phyloP scores from a whole-genome alignment of 2,888 invertebrate genomes.

The Tortrix viridana region DNA sequence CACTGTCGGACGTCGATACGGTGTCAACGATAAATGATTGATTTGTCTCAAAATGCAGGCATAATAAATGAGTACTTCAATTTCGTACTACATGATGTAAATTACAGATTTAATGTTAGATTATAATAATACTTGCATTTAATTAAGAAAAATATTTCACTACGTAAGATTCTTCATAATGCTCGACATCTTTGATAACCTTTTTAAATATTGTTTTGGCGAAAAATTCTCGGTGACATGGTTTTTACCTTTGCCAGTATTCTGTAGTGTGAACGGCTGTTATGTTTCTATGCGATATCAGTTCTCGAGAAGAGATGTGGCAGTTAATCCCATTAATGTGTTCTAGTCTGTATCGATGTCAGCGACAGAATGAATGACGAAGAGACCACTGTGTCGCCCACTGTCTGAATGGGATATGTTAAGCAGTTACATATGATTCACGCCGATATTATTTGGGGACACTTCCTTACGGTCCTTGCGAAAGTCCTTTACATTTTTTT shows the following conservation, averaged over 20 bases:
- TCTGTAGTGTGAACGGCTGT: slow-evolving; percentile 60
- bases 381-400: slow-evolving; percentile 37
- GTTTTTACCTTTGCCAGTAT: slow-evolving; percentile 76
- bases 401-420: slow-evolving; percentile 31
- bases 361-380: slow-evolving; percentile 62
- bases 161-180: slow-evolving; percentile 61
- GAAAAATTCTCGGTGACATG: slow-evolving; percentile 29
- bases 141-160: slow-evolving; percentile 69
- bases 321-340: slow-evolving; percentile 50
- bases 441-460: slow-evolving; percentile 43
- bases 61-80: slow-evolving; percentile 37
- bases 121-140: slow-evolving; percentile 75
- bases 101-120: slow-evolving; percentile 68
- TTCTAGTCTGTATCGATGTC: slow-evolving; percentile 72
- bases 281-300: slow-evolving; percentile 44
- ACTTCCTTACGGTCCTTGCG: slow-evolving; percentile 36
- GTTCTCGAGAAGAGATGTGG: slow-evolving; percentile 45
- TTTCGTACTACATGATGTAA: slow-evolving; percentile 55
- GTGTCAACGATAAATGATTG: slow-evolving; percentile 9
- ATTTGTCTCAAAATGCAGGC: slow-evolving; percentile 24
- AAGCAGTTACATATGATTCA: slow-evolving; percentile 8
- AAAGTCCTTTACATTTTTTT: slow-evolving; percentile 45
- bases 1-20: slow-evolving; percentile 13
- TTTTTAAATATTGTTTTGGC: slow-evolving; percentile 39
- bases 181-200: slow-evolving; percentile 62